Evolutionary conservation across 2,113 vertebrate genomes (phyloP).

Genomic region (Chrysochloris asiatica): DNA sequence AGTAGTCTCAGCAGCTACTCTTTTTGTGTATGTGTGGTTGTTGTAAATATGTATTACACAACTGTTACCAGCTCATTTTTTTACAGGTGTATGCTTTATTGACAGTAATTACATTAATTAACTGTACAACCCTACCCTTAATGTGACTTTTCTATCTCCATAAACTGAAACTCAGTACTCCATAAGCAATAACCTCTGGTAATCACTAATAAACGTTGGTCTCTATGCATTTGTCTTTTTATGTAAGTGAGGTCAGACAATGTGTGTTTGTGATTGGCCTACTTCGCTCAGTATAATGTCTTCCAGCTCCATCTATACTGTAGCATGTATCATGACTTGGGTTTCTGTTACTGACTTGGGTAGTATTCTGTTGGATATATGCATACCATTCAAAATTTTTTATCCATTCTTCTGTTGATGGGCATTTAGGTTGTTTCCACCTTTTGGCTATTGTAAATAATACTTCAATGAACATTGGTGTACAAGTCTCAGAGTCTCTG

Average conservation of each 20-base stretch:
- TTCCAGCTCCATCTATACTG: background rate
- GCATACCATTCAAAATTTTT: background rate
- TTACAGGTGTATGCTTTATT: background rate
- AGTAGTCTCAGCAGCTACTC: too few relatives aligned
- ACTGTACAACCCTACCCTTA: background rate
- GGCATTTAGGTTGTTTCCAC: background rate
- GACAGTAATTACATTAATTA: background rate
- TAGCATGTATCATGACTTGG: background rate
- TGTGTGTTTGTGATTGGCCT: background rate
- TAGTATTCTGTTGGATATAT: too few relatives aligned
- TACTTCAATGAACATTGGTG: background rate
- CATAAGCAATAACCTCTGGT: too few relatives aligned
- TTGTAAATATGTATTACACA: background rate
- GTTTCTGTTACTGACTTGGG: too few relatives aligned
- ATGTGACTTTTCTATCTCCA: background rate
- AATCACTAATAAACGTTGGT: background rate
- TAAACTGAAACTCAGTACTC: too few relatives aligned
- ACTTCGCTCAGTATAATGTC: background rate
- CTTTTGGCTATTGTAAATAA: background rate
- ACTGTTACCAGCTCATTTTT: background rate
- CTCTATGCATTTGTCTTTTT: background rate
- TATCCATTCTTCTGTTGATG: background rate
- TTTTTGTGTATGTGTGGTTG: background rate
- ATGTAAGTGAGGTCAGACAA: background rate
- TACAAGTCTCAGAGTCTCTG: background rate